A percentile compares a stretch with the other conserved stretches of the same genome.
These are phyloP conservation scores for Ceratosolen fusciceps DNA, from an alignment of 1,140 invertebrate species.

Conservation along the genomic window DNA sequence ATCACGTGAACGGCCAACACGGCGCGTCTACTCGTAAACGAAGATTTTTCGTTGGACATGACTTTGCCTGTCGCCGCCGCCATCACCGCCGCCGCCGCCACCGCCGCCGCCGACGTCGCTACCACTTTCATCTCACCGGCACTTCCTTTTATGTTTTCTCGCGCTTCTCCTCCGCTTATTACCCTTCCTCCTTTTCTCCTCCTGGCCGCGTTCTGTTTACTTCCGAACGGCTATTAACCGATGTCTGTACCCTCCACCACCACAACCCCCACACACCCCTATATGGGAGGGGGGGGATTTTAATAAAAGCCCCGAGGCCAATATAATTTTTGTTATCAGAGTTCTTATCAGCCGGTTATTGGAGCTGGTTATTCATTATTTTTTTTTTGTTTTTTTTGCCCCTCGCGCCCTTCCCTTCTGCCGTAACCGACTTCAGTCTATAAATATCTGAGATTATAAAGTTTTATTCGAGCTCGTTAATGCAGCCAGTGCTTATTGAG, in stretches of 20 bases:
- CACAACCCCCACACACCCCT: no score
- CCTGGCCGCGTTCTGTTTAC: background rate
- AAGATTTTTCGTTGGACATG: slow-evolving; percentile 31
- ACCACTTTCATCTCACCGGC: background rate
- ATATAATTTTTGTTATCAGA: background rate
- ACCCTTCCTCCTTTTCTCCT: background rate
- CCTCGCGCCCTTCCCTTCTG: no score
- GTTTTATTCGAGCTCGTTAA: no score
- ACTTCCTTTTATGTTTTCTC: background rate
- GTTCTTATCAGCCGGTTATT: background rate
- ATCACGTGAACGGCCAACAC: slow-evolving; percentile 25
- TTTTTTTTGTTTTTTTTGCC: no score
- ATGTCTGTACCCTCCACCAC: no score
- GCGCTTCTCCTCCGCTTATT: no score
- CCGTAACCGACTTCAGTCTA: no score
- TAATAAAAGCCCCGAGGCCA: slow-evolving; percentile 1
- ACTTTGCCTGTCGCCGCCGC: background rate
- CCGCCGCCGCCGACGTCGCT: no score
- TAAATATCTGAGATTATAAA: no score
- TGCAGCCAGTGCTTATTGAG: no score
- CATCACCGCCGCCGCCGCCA: background rate
- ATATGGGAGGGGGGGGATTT: background rate
- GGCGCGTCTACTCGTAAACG: slow-evolving; percentile 27
- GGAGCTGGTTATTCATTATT: background rate
- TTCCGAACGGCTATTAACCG: background rate